These are phyloP conservation scores for Clarias magur DNA, from an alignment of 2,113 vertebrate species.

Conservation along the genomic window DNA sequence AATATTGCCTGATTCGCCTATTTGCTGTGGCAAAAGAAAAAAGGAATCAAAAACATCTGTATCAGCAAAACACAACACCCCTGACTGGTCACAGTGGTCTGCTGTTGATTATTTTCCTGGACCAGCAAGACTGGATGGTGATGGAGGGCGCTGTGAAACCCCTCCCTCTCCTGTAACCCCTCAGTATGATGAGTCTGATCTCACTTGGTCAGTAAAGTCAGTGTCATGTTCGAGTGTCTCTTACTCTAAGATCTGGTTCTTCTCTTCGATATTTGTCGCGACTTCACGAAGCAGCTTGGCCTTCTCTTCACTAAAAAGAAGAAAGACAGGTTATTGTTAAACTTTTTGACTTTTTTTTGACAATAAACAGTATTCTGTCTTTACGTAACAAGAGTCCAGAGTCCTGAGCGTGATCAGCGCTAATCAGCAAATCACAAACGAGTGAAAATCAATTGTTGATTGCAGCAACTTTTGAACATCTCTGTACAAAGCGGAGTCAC, in stretches of 20 bases:
- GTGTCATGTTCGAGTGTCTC: constrained; percentile 54
- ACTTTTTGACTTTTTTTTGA: background rate
- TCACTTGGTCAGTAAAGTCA: background rate
- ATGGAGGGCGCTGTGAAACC: background rate
- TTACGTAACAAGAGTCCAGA: too few species aligned
- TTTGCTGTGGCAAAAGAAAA: too few species aligned
- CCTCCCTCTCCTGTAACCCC: background rate
- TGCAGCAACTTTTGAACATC: background rate
- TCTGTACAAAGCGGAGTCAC: too few species aligned
- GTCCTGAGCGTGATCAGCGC: too few species aligned
- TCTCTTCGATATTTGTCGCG: constrained; percentile 90
- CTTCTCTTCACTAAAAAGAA: constrained; percentile 85
- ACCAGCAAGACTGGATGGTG: background rate
- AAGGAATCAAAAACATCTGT: too few species aligned
- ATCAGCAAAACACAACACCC: too few species aligned
- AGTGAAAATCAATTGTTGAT: too few species aligned
- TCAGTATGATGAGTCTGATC: background rate
- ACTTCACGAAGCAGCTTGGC: constrained; percentile 90
- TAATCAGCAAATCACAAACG: too few species aligned
- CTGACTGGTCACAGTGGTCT: too few species aligned
- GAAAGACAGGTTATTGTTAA: background rate
- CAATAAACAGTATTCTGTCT: background rate
- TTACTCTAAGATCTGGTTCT: constrained; percentile 93
- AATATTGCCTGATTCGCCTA: too few species aligned
- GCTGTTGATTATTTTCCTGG: too few species aligned